Base-by-base conservation (phyloP, 1,140 invertebrate genomes). In the Drosophila busckii region DNA sequence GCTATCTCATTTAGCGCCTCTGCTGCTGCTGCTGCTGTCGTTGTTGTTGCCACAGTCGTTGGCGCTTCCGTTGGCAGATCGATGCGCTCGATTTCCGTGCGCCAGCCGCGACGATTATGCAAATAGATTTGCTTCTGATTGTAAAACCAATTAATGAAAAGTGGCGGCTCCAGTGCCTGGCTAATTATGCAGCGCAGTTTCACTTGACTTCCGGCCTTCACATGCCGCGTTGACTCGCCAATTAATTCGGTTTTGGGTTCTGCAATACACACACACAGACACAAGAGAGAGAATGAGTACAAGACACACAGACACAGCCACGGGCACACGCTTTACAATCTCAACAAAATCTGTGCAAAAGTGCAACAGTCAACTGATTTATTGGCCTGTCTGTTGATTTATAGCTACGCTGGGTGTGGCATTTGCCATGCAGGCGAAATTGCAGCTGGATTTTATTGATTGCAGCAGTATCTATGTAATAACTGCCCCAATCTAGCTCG, bases 81-180 rank as follows among this genome's bases (percentile, higher is more conserved):
- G 62, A 84, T 84, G 62, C 84, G 84, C 83, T 87, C 85, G 68
- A 87, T 87, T 87, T 87, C 83, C 68, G 83, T 87, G 15, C 76
- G 82, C 85, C 85, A 87, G 20, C 82, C 85, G 40, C 70, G 78
- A 32, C 71, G 82, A 75, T 85, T 87, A 78, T 87, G 78, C 67
- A 87, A 84, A 83, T 84, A 87, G 68, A 87, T 87, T 85, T 87
- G 85, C 76, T 87, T 84, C 64, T 84, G 80, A 86, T 85, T 89
- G 88, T 89, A 89, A 88, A 90, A 91, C 90, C 90, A 91, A 88
- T 90, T 90, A 86, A 90, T 90, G 88, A 90, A 91, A 62, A 90
- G 88, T 69, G 90, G 90, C 85, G 90, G 90, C 86, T 90, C 90
- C 52, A 90, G 83, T 67, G 90, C 89, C 80, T 90, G 89, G 76